Evolutionary conservation across 2,113 vertebrate genomes (phyloP), one percentile per base, ranked within the genome.

Genomic region (Maccullochella peelii): DNA sequence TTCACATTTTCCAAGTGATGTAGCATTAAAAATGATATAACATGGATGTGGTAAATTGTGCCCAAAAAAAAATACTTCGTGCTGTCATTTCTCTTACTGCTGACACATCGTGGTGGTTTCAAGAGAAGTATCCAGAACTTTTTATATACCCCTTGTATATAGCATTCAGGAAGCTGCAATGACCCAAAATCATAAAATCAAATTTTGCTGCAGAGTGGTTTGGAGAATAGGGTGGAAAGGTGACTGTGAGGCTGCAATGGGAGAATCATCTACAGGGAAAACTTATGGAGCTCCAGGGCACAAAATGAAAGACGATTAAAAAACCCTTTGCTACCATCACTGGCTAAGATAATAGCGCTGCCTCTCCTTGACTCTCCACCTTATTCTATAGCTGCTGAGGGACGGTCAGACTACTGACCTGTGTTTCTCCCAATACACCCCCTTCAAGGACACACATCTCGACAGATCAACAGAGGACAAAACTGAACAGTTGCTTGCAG

Each of bases 151-250:
- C 47, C 58, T 73, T 55, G 44, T 61, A 74, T 62, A 63, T 38
- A 42, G 73, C 30, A 49, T 21, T 73, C 0, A 44, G 50, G 7
- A 79, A 79, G 80, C 79, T 81, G 74, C 82, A 74, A 63, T 78
- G 78, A 79, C 44, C 77, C 66, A 42, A 84, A 80, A 82, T 86
- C 82, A 79, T 83, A 63, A 75, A 87, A 76, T 76, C 66, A 80
- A 78, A 67, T 73, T 62, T 81, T 80, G 70, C 58, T 79, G 63
- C 67, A 59, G 16, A 21, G 44, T 57, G 58, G 77, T 86, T 85
- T 80, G 65, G 75, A 86, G 68, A 59, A 66, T 52, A 30, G 42
- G 73, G 50, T 69, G 73, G 81, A 49, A 57, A 68, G 25, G 50
- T 69, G 78, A 86, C 75, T 69, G 73, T 40, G 72, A 79, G 55